Percentiles rank a stretch among this genome's conserved stretches.
Conservation (phyloP, 1,140 invertebrate genomes). For the Augochlora pura region DNA sequence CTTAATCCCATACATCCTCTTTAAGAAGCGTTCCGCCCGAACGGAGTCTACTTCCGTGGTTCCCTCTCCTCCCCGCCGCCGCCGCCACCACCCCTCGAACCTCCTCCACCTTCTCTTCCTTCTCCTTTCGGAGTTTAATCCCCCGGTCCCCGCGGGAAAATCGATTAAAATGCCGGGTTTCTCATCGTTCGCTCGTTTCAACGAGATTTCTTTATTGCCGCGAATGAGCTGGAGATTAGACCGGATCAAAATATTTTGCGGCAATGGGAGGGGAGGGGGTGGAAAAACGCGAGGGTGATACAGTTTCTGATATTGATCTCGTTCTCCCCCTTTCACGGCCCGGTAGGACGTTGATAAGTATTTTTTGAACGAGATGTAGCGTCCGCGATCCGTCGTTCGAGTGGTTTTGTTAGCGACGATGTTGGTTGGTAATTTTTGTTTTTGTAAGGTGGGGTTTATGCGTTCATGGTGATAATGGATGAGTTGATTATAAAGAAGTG, state of each 20-base stretch:
- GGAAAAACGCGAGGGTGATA: not conserved
- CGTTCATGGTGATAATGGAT: too few species aligned
- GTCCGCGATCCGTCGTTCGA: too few species aligned
- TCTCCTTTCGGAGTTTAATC: not conserved
- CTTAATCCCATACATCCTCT: constrained; percentile 76
- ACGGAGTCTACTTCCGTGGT: constrained; percentile 20
- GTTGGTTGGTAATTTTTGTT: too few species aligned
- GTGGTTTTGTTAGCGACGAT: too few species aligned
- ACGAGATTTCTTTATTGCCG: not conserved
- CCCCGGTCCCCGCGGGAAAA: not conserved
- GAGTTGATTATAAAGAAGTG: too few species aligned
- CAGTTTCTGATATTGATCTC: not conserved
- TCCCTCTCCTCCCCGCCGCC: not conserved
- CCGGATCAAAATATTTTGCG: not conserved
- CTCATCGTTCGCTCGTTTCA: not conserved
- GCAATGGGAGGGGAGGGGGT: not conserved
- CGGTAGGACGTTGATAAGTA: not conserved
- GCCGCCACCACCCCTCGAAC: too few species aligned
- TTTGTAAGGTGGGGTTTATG: too few species aligned
- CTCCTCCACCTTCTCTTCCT: not conserved
- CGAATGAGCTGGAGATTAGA: too few species aligned
- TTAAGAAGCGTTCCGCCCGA: constrained; percentile 66
- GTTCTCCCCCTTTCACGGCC: too few species aligned
- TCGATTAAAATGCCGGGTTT: not conserved
- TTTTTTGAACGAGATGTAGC: too few species aligned